Percentiles rank a stretch among this genome's conserved stretches.
Evolutionary conservation across 2,797 vertebrate genomes (phyloP).

Genomic region (Pangasius sanitwongsei): DNA sequence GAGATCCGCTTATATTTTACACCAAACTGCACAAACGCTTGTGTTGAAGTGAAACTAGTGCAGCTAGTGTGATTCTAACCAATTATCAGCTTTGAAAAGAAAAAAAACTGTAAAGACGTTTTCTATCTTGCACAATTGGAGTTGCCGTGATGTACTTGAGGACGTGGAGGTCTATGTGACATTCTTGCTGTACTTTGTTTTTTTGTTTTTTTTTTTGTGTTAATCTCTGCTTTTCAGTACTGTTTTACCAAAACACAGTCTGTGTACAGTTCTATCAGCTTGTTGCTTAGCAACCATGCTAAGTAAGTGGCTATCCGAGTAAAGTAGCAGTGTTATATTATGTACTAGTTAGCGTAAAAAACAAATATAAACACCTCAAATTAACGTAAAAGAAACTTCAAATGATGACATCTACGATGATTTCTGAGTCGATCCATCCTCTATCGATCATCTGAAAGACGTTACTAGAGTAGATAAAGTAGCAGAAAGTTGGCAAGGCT

Average conservation of each 20-base stretch:
- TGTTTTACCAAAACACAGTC: neutral
- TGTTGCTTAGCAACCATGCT: neutral
- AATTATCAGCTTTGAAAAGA: neutral
- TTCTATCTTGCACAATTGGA: neutral
- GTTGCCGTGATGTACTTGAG: neutral
- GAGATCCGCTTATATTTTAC: neutral
- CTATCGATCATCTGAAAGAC: neutral
- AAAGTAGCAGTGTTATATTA: neutral
- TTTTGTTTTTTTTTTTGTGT: neutral
- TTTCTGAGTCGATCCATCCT: neutral
- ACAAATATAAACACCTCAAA: neutral
- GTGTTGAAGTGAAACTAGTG: neutral
- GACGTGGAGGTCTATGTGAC: neutral
- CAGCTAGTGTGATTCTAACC: neutral
- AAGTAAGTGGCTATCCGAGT: neutral
- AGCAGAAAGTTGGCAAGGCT: neutral
- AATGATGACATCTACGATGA: neutral
- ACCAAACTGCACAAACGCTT: neutral
- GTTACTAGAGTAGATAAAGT: neutral
- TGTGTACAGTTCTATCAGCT: neutral
- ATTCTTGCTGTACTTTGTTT: neutral
- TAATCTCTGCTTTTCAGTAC: neutral
- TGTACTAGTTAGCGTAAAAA: no score
- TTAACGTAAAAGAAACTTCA: neutral
- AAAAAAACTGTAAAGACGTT: neutral